These are phyloP conservation scores for Melanogrammus aeglefinus DNA, from an alignment of 2,797 vertebrate species.

Conservation along the genomic window DNA sequence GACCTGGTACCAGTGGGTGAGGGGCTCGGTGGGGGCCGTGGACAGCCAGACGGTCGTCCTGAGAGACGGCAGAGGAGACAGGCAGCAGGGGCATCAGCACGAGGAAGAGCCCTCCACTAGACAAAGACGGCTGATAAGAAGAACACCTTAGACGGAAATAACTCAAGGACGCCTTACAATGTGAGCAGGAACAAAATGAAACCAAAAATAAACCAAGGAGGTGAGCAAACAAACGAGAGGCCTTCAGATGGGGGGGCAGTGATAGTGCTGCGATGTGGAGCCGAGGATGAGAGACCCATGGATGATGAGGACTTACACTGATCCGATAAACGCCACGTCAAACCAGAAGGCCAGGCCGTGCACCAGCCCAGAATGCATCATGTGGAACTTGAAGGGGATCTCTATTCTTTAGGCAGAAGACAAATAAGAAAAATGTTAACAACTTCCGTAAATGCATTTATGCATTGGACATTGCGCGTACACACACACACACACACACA, in stretches of 20 bases:
- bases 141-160: too few relatives aligned
- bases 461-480: not conserved
- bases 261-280: not conserved
- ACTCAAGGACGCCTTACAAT: too few relatives aligned
- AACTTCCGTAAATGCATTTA: not conserved
- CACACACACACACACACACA: constrained; percentile 54
- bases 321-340: constrained; percentile 93
- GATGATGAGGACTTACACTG: constrained; percentile 76
- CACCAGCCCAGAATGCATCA: constrained; percentile 94
- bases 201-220: too few relatives aligned
- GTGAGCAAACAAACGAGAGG: too few relatives aligned
- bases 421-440: not conserved
- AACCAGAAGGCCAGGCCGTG: constrained; percentile 97
- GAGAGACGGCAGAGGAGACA: not conserved
- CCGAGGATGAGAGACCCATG: not conserved
- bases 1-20: constrained; percentile 97
- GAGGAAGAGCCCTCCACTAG: not conserved
- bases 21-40: constrained; percentile 91
- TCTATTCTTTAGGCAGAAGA: constrained; percentile 81
- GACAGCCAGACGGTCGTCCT: constrained; percentile 96
- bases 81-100: not conserved
- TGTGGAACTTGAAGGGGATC: constrained; percentile 98
- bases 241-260: not conserved
- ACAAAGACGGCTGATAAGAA: not conserved
- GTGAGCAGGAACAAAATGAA: too few relatives aligned